Conservation (phyloP, 2,113 vertebrate species). For the Telmatochromis brachygnathus region DNA sequence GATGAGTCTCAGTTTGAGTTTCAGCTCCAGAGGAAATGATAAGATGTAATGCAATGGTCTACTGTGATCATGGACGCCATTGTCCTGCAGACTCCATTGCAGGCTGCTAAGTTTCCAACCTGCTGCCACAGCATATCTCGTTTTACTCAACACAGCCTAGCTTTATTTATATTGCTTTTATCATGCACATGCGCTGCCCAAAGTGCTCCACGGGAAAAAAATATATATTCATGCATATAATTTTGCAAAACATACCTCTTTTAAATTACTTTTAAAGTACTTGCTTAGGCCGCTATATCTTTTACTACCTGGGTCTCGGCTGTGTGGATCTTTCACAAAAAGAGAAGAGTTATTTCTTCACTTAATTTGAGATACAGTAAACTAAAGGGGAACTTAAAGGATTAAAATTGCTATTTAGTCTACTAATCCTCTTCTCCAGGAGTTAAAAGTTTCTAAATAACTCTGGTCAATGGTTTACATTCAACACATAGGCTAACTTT, state of each 20-base stretch:
- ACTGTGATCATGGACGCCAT: constrained; percentile 61
- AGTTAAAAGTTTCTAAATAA: background rate
- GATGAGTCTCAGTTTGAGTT: constrained; percentile 68
- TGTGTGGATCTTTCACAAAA: background rate
- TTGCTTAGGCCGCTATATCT: background rate
- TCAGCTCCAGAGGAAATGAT: constrained; percentile 71
- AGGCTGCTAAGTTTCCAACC: constrained; percentile 67
- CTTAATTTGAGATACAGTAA: background rate
- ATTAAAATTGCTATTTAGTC: background rate
- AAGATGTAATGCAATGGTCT: constrained; percentile 70
- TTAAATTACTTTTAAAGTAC: background rate
- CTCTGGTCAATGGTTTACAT: background rate
- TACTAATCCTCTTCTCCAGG: background rate
- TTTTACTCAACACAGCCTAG: background rate
- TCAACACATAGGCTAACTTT: background rate
- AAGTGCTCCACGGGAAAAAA: accelerated
- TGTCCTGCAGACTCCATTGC: constrained; percentile 63
- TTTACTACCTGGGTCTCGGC: background rate
- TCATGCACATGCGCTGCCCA: background rate
- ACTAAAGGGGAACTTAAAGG: background rate
- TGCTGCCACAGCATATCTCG: constrained; percentile 1
- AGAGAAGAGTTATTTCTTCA: background rate
- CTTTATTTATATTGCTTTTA: background rate
- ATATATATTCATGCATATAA: background rate
- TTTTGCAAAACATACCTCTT: background rate